phyloP scores from a whole-genome alignment of 2,888 invertebrate species.

The Germaria angustata region DNA sequence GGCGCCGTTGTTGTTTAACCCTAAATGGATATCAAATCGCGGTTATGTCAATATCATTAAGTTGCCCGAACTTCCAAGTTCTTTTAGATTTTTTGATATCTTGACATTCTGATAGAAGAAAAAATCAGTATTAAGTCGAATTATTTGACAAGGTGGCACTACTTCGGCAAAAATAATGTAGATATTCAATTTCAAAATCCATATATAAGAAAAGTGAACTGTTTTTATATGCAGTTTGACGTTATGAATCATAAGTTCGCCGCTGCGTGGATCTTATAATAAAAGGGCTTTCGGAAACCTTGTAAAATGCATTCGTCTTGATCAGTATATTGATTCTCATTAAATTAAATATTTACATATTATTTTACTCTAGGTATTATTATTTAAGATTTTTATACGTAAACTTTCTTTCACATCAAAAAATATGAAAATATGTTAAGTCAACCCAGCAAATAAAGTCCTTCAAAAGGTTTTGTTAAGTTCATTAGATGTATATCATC shows the following conservation, averaged over 20 bases:
- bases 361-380: constrained; percentile 28
- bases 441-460: constrained; percentile 38
- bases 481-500: constrained; percentile 2
- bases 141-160: too few relatives aligned
- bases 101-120: constrained; percentile 24
- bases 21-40: constrained; percentile 22
- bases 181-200: too few relatives aligned
- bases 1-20: constrained; percentile 89
- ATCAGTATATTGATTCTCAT: constrained; percentile 25
- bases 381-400: constrained; percentile 41
- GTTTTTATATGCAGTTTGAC: too few relatives aligned
- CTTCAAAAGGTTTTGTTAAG: constrained; percentile 23
- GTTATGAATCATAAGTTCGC: too few relatives aligned
- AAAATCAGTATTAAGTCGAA: not conserved
- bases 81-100: constrained; percentile 39
- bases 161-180: too few relatives aligned
- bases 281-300: too few relatives aligned
- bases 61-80: constrained; percentile 38
- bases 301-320: too few relatives aligned
- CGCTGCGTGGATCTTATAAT: too few relatives aligned
- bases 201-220: too few relatives aligned
- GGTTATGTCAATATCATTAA: constrained; percentile 1
- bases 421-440: constrained; percentile 28
- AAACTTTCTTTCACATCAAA: constrained; percentile 17
- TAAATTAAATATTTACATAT: constrained; percentile 15